A percentile compares a stretch with the other conserved stretches of the same genome.
Evolutionary conservation across 2,888 invertebrate species (phyloP).

Genomic region (Isoperla grammatica): DNA sequence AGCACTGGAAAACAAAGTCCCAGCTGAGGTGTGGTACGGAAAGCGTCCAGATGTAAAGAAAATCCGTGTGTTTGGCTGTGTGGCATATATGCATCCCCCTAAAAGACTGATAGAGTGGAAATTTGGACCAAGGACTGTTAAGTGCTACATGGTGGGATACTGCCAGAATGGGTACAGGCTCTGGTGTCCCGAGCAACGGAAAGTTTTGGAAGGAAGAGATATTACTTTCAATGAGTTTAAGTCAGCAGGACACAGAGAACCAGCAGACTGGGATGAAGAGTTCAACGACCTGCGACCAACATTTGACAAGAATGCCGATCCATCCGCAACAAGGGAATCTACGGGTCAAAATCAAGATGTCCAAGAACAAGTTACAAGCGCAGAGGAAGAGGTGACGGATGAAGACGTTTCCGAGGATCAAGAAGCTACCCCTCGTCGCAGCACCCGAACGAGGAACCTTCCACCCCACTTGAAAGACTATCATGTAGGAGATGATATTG

Average conservation of each 20-base stretch:
- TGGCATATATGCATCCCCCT: not conserved
- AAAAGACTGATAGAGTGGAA: not conserved
- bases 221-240: not conserved
- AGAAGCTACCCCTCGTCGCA: too few species aligned
- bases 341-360: too few species aligned
- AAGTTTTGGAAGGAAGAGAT: not conserved
- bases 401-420: too few species aligned
- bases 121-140: not conserved
- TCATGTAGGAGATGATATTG: too few species aligned
- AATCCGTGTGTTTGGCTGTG: not conserved
- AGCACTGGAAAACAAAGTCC: not conserved
- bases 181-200: not conserved
- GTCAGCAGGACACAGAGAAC: too few species aligned
- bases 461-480: too few species aligned
- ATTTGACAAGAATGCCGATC: not conserved
- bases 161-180: conserved; percentile 8
- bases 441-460: too few species aligned
- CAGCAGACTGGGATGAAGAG: too few species aligned
- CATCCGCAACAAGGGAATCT: too few species aligned
- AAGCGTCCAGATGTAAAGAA: not conserved
- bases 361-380: too few species aligned
- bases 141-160: conserved; percentile 14
- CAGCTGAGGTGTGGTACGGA: not conserved
- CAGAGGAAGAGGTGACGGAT: too few species aligned
- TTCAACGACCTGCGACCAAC: not conserved